Evolutionary conservation across 1,140 invertebrate species (phyloP).

Genomic region (Sipha flava): DNA sequence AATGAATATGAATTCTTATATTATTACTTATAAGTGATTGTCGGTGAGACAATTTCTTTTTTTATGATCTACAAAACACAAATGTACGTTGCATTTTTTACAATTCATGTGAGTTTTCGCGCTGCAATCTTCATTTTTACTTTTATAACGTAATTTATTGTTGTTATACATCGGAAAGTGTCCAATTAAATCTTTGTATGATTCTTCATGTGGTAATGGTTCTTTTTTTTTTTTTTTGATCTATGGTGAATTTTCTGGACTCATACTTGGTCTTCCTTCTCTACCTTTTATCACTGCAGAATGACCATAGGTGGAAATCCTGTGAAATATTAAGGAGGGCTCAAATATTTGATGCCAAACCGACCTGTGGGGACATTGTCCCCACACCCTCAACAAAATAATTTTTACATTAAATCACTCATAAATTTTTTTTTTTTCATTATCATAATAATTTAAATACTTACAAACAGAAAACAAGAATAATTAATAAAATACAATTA

Average conservation of each 20-base stretch:
- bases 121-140: neutral
- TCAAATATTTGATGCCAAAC: too few relatives aligned
- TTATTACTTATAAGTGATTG: neutral
- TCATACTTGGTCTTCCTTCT: neutral
- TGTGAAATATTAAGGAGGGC: too few relatives aligned
- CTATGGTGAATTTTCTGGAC: neutral
- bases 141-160: neutral
- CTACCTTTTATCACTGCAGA: neutral
- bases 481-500: too few relatives aligned
- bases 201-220: neutral
- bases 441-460: too few relatives aligned
- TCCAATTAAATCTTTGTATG: neutral
- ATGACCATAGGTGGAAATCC: neutral
- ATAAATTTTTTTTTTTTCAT: too few relatives aligned
- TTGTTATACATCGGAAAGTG: neutral
- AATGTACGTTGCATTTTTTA: neutral
- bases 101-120: neutral
- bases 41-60: neutral
- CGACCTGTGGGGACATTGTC: too few relatives aligned
- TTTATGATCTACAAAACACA: neutral
- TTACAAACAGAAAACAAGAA: too few relatives aligned
- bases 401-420: too few relatives aligned
- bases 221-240: neutral
- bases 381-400: too few relatives aligned
- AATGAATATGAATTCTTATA: too few relatives aligned